Base-by-base conservation (phyloP, 1,140 invertebrate species). In the Diorhabda carinulata region DNA sequence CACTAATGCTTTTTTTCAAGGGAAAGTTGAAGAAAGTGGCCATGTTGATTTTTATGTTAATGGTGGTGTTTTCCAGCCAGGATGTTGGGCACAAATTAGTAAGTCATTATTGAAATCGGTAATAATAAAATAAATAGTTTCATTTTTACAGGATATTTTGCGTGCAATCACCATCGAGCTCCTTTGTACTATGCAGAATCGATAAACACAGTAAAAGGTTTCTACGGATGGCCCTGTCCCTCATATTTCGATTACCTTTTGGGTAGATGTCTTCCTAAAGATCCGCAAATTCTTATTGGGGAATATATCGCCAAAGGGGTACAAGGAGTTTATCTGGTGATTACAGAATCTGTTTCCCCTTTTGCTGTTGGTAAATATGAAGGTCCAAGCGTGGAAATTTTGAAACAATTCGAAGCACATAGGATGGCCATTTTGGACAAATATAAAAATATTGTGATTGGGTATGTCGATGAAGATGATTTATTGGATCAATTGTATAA, bases 41-140 rank as follows among this genome's bases (percentile, higher is more conserved):
- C 88, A 91, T 73, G 84, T 89, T 0, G 91, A 92, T 72, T 92
- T 91, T 72, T 92, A 90, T 72, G 84, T 90, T 77, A 92, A 92
- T 76, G 89, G 89, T 0, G 91, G 90, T 0, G 82, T 81, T 45
- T 74, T 81, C n/a, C 91, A 92, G 72, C 90, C 90, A 0, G 90
- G 89, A 0, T 90, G 88, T 71, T 84, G 83, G 83, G 77, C 72
- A 8, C 76, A 79, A 67, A 72, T 72, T 6, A 70, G 78, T 79
- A 44, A 67, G 65, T 52, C 5, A 52, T 52, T 52, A 6, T 52
- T 52, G 47, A 52, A 52, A 52, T 6, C 5, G 5, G 47, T 52
- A 52, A 52, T 5, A 52, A 5, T 52, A 52, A 52, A 52, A 52
- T 52, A 40, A n/a, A 40, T 61, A 64, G 8, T 10, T 69, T 69